Percentiles rank a stretch among this genome's conserved stretches.
Evolutionary conservation across 2,888 invertebrate genomes (phyloP).

Genomic region (Mythimna vitellina): DNA sequence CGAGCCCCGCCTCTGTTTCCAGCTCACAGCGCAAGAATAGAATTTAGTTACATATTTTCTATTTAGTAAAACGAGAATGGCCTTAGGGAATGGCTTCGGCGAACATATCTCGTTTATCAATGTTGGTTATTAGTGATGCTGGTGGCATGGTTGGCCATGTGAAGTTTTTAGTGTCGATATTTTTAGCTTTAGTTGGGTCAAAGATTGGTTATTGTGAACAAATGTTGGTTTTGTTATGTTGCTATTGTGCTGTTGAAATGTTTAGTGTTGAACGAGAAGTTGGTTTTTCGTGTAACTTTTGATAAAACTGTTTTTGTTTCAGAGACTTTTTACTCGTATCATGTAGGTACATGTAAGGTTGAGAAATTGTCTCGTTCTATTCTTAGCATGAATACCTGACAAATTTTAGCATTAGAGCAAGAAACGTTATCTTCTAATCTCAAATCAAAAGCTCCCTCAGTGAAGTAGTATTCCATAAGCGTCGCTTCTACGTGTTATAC

Average conservation of each 20-base stretch:
- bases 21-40: constrained; percentile 77
- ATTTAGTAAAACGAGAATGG: constrained; percentile 74
- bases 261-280: constrained; percentile 5
- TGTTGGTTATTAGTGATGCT: constrained; percentile 64
- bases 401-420: neutral
- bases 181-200: constrained; percentile 27
- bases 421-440: neutral
- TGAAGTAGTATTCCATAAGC: neutral
- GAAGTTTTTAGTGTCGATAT: constrained; percentile 56
- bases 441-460: neutral
- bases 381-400: neutral
- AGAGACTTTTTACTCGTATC: neutral
- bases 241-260: neutral
- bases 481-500: no score
- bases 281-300: neutral
- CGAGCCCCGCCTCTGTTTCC: constrained; percentile 74
- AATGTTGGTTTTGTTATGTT: constrained; percentile 3
- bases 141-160: constrained; percentile 58
- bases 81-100: constrained; percentile 56
- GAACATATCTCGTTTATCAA: constrained; percentile 66
- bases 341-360: neutral
- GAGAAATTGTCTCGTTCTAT: neutral
- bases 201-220: constrained; percentile 2
- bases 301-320: neutral
- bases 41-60: constrained; percentile 80